Percentiles rank a stretch among this genome's conserved stretches.
Conservation (phyloP, 2,113 vertebrate species). For the Centrocercus urophasianus region DNA sequence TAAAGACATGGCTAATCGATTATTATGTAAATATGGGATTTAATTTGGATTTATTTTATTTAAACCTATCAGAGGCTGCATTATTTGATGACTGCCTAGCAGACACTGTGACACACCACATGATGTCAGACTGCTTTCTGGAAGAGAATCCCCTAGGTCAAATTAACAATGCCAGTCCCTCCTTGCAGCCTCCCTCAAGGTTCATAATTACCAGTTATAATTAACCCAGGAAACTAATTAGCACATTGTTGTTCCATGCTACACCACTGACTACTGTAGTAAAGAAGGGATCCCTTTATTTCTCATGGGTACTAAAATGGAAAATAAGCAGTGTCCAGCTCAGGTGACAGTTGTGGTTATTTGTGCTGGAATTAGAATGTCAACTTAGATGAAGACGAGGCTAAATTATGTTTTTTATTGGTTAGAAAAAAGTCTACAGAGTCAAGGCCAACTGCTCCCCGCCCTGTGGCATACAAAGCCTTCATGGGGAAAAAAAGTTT, state of each 20-base stretch:
- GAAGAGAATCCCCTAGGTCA: background rate
- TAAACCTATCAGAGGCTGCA: background rate
- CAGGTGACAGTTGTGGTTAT: background rate
- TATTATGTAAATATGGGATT: background rate
- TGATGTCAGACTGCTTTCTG: background rate
- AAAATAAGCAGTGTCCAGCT: background rate
- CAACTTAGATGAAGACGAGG: background rate
- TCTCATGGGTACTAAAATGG: background rate
- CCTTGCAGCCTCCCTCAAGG: background rate
- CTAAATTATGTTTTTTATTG: background rate
- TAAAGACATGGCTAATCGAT: background rate
- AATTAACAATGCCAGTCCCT: background rate
- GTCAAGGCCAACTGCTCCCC: background rate
- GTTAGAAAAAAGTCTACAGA: background rate
- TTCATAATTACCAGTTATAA: background rate
- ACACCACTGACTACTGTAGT: background rate
- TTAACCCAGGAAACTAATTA: background rate
- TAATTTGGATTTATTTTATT: background rate
- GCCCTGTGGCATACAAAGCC: background rate
- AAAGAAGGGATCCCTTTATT: background rate
- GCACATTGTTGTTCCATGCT: background rate
- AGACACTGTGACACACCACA: background rate
- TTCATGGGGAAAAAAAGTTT: background rate
- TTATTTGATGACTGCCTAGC: fast-evolving
- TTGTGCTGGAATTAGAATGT: background rate